Base-by-base conservation (phyloP, 2,888 invertebrate species). In the Pharmacophagus antenor region DNA sequence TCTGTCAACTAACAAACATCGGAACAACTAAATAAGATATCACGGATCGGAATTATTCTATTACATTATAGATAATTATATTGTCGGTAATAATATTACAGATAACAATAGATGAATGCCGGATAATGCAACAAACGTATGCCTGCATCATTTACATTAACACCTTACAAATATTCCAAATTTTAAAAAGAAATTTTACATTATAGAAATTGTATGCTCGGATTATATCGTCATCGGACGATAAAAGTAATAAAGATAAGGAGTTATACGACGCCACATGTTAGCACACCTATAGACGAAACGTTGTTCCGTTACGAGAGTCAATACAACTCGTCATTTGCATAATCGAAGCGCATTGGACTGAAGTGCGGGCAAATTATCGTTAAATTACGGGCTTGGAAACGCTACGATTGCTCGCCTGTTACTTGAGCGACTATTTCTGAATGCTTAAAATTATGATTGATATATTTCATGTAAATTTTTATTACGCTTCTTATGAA, bases 281-380 rank as follows among this genome's bases (percentile, higher is more conserved):
- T 60, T 44, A 55, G 59, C 60, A 50, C 55, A 60, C 46, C 54
- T 50, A 50, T 55, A 25, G 48, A 52, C 25, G 50, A 31, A 44
- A 46, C 55, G 44, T 60, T 37, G 60, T 67, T 70, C 68, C 69
- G 70, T 69, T 69, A 71, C 61, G 53, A 50, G 21, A 61, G 63
- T 63, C 66, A 67, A 72, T 74, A 74, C 69, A 65, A 62, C 62
- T 54, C 57, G 54, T 63, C 65, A 72, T 76, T 76, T 69, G 66
- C 76, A 70, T 76, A 74, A 74, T 74, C 69, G 64, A 65, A 62
- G 63, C 63, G 63, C 56, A 63, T 62, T 64, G 65, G 62, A 62
- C 55, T 61, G 62, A 59, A 58, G 60, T 52, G 60, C 61, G 64
- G 56, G 67, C 62, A 65, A 69, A 70, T 73, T 70, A 70, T 69